Base-by-base conservation (phyloP, 2,113 vertebrate species). In the Cinclus cinclus region DNA sequence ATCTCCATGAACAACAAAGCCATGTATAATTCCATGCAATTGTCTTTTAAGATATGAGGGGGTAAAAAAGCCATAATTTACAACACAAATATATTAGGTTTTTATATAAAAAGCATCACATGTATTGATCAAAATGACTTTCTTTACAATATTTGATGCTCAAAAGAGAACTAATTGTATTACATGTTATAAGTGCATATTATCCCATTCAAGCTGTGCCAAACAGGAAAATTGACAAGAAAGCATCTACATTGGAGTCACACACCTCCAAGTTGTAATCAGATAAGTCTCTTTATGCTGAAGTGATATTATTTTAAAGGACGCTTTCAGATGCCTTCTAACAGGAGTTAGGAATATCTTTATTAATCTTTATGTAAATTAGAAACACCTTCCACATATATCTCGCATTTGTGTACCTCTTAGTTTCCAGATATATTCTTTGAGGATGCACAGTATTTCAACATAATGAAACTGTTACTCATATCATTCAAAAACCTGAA, bases 41-140 rank as follows among this genome's bases (percentile, higher is more conserved):
- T 97, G 96, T 96, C 96, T 98, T 98, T 97, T 97, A 91, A 95
- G 94, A 94, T 95, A 97, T 92, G 90, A 95, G 94, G 95, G 60
- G 42, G 52, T 35, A 6, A 85, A 94, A 94, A 96, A 95, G 13
- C 0, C 53, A 96, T 98, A 97, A 97, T 97, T 98, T 97, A 97
- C 89, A 97, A 92, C 95, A 93, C 92, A 94, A 96, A 97, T 88
- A 96, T 97, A 97, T 96, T 96, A 97, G 95, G 64, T 39, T 95
- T 97, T 97, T 96, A 91, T 98, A 90, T 96, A 90, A 94, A 97
- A 97, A 98, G 83, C 90, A 95, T 95, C 92, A 82, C 88, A 90
- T 53, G 89, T 96, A 96, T 97, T 97, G 95, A 98, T 98, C 96
- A 97, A 97, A 97, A 96, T 95, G 96, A 89, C 82, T 98, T 97